A percentile compares a stretch with the other conserved stretches of the same genome.
Evolutionary conservation across 2,888 invertebrate species (phyloP).

Genomic region (Octonoba sinensis): DNA sequence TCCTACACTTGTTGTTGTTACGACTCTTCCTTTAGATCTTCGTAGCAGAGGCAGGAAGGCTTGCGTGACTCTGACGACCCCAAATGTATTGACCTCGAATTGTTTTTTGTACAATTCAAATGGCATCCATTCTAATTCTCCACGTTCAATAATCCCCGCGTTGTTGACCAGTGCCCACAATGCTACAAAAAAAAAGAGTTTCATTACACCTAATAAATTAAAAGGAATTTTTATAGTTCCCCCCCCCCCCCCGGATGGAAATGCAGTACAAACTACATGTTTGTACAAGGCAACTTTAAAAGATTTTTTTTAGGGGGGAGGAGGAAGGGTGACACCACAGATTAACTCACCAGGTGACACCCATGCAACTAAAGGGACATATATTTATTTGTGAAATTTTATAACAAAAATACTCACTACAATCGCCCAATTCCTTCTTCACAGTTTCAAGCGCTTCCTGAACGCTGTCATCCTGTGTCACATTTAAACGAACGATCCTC

Average conservation of each 20-base stretch:
- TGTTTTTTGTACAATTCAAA: conserved; percentile 70
- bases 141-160: conserved; percentile 73
- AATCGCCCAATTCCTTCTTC: conserved; percentile 63
- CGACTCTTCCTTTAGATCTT: conserved; percentile 68
- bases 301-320: too few relatives aligned
- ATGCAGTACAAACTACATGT: too few relatives aligned
- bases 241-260: too few relatives aligned
- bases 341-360: too few relatives aligned
- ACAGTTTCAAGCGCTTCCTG: conserved; percentile 68
- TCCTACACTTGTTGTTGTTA: conserved; percentile 69
- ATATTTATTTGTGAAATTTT: too few relatives aligned
- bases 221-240: too few relatives aligned
- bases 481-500: conserved; percentile 70
- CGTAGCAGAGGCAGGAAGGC: conserved; percentile 69
- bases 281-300: too few relatives aligned
- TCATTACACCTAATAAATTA: too few relatives aligned
- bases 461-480: conserved; percentile 70
- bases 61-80: conserved; percentile 69
- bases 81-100: conserved; percentile 70
- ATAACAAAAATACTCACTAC: conserved; percentile 38
- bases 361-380: too few relatives aligned
- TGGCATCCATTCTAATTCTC: conserved; percentile 73
- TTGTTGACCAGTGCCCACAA: conserved; percentile 75
- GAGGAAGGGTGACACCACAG: too few relatives aligned
- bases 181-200: conserved; percentile 67